Percentiles rank a stretch among this genome's conserved stretches.
These are phyloP conservation scores for Drosophila repleta DNA, from an alignment of 1,140 invertebrate species.

Conservation along the genomic window DNA sequence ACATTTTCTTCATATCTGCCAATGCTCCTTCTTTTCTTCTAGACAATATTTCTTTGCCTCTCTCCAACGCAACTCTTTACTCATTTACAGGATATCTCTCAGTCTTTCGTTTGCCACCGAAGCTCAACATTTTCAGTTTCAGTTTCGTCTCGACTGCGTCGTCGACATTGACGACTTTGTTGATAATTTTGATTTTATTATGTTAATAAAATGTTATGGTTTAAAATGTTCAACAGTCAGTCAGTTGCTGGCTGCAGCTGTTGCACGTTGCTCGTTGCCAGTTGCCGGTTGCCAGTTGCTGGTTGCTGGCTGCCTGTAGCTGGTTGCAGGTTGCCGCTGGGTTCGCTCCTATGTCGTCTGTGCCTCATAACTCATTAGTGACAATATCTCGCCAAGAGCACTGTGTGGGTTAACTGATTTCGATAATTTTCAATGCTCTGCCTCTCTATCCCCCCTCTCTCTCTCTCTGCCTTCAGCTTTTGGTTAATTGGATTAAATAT, in stretches of 20 bases:
- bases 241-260: conserved; percentile 49
- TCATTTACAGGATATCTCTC: not conserved
- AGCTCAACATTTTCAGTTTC: conserved; percentile 31
- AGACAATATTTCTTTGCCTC: no score
- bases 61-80: no score
- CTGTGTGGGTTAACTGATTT: conserved; percentile 80
- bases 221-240: conserved; percentile 81
- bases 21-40: no score
- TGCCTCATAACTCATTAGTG: conserved; percentile 82
- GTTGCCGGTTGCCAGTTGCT: conserved; percentile 26
- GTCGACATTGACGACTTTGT: conserved; percentile 83
- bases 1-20: no score
- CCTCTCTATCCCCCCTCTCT: conserved; percentile 4
- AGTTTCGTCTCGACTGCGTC: conserved; percentile 43
- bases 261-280: conserved; percentile 27
- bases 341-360: conserved; percentile 65
- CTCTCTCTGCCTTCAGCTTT: conserved; percentile 4
- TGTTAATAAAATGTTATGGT: conserved; percentile 84
- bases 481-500: conserved; percentile 82
- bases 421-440: conserved; percentile 69
- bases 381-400: conserved; percentile 61
- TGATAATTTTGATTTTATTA: conserved; percentile 84
- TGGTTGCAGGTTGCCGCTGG: conserved; percentile 30
- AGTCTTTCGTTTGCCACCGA: not conserved
- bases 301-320: conserved; percentile 17